A percentile compares a stretch with the other conserved stretches of the same genome.
phyloP scores from a whole-genome alignment of 2,113 vertebrate genomes.

The Cinclus cinclus region DNA sequence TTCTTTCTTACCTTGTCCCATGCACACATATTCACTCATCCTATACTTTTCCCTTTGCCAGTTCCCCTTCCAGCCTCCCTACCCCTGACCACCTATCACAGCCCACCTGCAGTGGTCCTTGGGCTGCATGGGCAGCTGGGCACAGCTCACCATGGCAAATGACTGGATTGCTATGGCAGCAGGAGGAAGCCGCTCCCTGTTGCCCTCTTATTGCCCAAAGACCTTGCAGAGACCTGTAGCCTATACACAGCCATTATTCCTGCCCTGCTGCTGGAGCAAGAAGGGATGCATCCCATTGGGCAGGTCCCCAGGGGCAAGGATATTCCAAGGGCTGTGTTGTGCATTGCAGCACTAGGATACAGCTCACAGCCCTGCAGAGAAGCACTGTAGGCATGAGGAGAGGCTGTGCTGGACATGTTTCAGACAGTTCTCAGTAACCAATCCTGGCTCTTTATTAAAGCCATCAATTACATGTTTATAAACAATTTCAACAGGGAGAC shows the following conservation, averaged over 20 bases:
- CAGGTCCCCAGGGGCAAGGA: not conserved
- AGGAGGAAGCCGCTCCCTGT: not conserved
- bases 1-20: not conserved
- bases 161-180: not conserved
- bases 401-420: not conserved
- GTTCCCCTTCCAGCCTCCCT: not conserved
- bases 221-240: not conserved
- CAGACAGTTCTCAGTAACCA: not conserved
- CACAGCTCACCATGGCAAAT: not conserved
- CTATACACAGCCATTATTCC: not conserved
- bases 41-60: not conserved
- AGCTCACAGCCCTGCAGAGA: not conserved
- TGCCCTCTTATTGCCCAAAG: accelerated
- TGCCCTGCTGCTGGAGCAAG: not conserved
- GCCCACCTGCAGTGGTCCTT: not conserved
- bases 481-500: slow-evolving; percentile 19
- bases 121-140: accelerated
- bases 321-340: accelerated
- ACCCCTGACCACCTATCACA: not conserved
- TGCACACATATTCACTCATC: accelerated
- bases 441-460: slow-evolving; percentile 8
- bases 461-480: slow-evolving; percentile 18
- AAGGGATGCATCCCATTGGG: not conserved
- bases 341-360: accelerated
- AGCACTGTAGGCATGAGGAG: not conserved